Evolutionary conservation across 2,888 invertebrate genomes (phyloP), one percentile per base, ranked within the genome.

Genomic region (Fragum sueziense): DNA sequence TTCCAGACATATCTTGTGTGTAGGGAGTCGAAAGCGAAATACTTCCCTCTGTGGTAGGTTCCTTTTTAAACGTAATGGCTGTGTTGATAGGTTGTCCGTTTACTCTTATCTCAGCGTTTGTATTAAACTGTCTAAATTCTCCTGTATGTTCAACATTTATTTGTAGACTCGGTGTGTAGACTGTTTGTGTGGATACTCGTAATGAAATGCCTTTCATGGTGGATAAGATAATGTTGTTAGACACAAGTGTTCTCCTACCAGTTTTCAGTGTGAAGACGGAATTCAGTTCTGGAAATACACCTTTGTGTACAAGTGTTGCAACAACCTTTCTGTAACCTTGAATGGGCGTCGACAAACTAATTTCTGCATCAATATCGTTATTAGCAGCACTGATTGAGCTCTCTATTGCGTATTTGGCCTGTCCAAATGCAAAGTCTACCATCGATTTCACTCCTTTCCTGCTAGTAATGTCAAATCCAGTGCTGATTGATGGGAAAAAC

Each of bases 381-480:
- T 20, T 70, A 17, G 59, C 47, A 17, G 62, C 37, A 37, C 69
- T 59, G 22, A 79, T 25, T 4, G 69, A 62, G 25, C 72, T 31
- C 20, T 82, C 77, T 3, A 79, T 3, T 20, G 82, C 29, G 57
- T 71, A 82, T 59, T 71, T 76, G 2, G 70, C 33, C 1, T 31
- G 20, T 11, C 68, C 79, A 57, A 47, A 57, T 31, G 51, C 27
- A 20, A 72, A 41, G 31, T 79, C 74, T 33, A 69, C 22, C 17
- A 67, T n/a, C 17, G 74, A 41, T 31, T 57, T 62, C 33, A 79
- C 68, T 6, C 65, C 69, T 11, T 57, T 25, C 29, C 59, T 14
- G 20, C 76, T 79, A n/a, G 74, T 68, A 14, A 82, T 70, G n/a
- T 82, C 70, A 52, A 82, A 76, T 27, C 70, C 72, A 20, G 72